These are phyloP conservation scores for Lasioglossum albipes DNA, from an alignment of 1,140 invertebrate genomes.

Conservation along the genomic window DNA sequence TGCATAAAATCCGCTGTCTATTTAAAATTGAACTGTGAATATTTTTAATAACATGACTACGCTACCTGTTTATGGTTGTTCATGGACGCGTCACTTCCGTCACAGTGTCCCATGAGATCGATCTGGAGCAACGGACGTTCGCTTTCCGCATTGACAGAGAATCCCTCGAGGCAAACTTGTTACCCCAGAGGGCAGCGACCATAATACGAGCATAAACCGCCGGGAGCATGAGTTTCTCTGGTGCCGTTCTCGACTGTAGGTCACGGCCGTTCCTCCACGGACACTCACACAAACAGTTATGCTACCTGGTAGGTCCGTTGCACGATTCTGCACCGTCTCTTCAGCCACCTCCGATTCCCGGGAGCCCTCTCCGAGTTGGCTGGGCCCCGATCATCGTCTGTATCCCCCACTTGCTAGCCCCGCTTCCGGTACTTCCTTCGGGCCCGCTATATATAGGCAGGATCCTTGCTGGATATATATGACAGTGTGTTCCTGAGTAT, in stretches of 20 bases:
- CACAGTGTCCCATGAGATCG: too few relatives aligned
- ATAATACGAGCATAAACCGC: not conserved
- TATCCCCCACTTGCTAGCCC: slow-evolving; percentile 49
- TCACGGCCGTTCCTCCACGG: slow-evolving; percentile 49
- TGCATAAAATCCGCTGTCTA: too few relatives aligned
- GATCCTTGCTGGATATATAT: slow-evolving; percentile 62
- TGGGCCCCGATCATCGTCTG: slow-evolving; percentile 53
- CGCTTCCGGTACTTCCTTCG: slow-evolving; percentile 59
- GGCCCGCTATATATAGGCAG: slow-evolving; percentile 64
- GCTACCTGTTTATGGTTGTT: not conserved
- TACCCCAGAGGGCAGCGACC: slow-evolving; percentile 2
- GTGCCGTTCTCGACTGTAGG: slow-evolving; percentile 40
- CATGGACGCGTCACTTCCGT: not conserved
- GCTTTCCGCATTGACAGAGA: not conserved
- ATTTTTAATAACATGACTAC: too few relatives aligned
- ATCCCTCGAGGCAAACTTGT: not conserved
- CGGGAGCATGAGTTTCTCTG: slow-evolving; percentile 65
- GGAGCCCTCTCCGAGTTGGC: slow-evolving; percentile 24
- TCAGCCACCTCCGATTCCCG: slow-evolving; percentile 13
- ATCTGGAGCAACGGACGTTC: not conserved
- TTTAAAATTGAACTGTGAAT: too few relatives aligned
- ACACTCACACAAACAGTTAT: not conserved
- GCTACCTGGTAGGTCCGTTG: not conserved
- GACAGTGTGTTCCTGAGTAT: slow-evolving; percentile 61
- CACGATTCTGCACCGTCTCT: not conserved